Base-by-base conservation (phyloP, 2,113 vertebrate species). In the Calidris pugnax region DNA sequence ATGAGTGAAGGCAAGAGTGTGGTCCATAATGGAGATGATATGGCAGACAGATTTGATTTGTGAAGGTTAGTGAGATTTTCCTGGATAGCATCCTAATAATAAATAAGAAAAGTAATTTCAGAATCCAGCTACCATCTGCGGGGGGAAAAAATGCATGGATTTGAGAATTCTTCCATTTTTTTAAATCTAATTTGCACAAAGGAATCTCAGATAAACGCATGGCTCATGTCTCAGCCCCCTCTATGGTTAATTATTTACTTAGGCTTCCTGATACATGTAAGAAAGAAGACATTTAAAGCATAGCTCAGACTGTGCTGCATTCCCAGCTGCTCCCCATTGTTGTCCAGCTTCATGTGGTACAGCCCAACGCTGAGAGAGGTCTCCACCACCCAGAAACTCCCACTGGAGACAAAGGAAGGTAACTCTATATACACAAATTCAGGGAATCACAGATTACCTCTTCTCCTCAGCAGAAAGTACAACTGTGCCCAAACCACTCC, bases 21-120 rank as follows among this genome's bases (percentile, higher is more conserved):
- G 41, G 72, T 55, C 82, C 9, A 0, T 87, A 77, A 80, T 43
- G 59, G 82, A 41, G 71, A 37, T 87, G 51, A 30, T 18, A 30
- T 33, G 37, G 63, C 59, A 85, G 71, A 27, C 41, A 90, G 82
- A 21, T 57, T 74, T 74, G 47, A 67, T 85, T 66, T 92, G 68
- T 85, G 90, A 74, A 59, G 48, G 43, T n/a, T 53, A 8, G 80
- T 55, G 94, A 94, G 64, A 35, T 81, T 75, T 89, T 90, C 67
- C 75, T 81, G 73, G 72, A 27, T 74, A 66, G 57, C 15, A 6
- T 28, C 15, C 9, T 90, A 26, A 84, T 90, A 26, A 84, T 53
- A 69, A 76, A 39, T 68, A n/a, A 62, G 32, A 68, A 43, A n/a
- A 66, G 12, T 57, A 24, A 24, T 53, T 89, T 81, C 73, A 85